These are phyloP conservation scores for Rhea americana DNA, from an alignment of 2,113 vertebrate genomes.

Conservation along the genomic window DNA sequence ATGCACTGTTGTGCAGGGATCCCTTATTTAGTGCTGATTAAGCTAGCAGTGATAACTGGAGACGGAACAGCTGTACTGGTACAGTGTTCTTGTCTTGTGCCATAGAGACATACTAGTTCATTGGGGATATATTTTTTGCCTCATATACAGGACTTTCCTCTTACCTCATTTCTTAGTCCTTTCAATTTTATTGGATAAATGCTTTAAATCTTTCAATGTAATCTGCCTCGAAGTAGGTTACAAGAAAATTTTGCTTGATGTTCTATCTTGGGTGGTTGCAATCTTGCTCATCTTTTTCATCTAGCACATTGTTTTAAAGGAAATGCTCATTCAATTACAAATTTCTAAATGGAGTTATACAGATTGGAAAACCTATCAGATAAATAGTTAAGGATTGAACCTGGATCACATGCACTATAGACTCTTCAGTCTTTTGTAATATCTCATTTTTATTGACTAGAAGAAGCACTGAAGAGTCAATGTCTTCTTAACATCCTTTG, in stretches of 20 bases:
- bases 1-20: neutral
- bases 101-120: neutral
- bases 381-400: neutral
- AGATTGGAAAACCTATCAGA: neutral
- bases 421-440: neutral
- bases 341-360: neutral
- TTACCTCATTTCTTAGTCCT: neutral
- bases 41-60: rapidly evolving
- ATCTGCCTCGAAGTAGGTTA: rapidly evolving
- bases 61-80: neutral
- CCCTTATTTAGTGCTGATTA: neutral
- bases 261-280: neutral
- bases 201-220: neutral
- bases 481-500: neutral
- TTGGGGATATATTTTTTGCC: neutral
- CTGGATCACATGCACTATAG: neutral
- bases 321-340: neutral
- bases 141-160: neutral
- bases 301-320: neutral
- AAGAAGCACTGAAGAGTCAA: neutral
- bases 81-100: neutral
- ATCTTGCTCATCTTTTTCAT: neutral
- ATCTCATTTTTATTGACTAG: neutral
- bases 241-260: neutral
- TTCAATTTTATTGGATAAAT: neutral